phyloP scores from a whole-genome alignment of 2,113 vertebrate species.

The Callocephalon fimbriatum region DNA sequence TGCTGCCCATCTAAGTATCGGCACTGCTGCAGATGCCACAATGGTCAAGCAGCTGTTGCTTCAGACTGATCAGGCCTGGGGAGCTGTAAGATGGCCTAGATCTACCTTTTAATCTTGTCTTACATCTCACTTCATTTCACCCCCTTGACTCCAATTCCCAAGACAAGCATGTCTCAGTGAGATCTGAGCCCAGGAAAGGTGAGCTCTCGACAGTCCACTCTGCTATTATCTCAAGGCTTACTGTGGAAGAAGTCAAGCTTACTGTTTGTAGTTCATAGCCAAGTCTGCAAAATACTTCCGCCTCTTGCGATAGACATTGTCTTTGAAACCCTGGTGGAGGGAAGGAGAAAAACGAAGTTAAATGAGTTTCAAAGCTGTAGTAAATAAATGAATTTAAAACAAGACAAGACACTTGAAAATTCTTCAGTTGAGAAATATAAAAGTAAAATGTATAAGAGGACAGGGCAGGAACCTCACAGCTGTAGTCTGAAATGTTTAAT shows the following conservation, averaged over 20 bases:
- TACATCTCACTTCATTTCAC: neutral
- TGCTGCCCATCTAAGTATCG: neutral
- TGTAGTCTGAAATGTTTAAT: neutral
- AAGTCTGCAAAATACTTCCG: constrained; percentile 97
- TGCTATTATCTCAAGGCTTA: neutral
- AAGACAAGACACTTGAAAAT: neutral
- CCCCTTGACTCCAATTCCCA: neutral
- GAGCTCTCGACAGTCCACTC: neutral
- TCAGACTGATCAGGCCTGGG: neutral
- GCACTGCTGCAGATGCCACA: neutral
- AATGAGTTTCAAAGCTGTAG: neutral
- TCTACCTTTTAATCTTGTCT: neutral
- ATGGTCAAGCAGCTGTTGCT: fast-evolving
- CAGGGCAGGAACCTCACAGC: neutral
- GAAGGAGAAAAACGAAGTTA: neutral
- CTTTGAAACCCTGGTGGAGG: constrained; percentile 91
- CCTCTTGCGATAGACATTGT: constrained; percentile 95
- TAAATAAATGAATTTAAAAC: neutral
- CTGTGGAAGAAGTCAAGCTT: constrained; percentile 66
- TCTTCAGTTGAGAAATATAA: neutral
- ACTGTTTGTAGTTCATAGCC: constrained; percentile 94
- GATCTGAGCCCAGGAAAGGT: neutral
- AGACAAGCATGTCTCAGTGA: neutral
- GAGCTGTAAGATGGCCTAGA: neutral
- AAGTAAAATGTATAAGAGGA: neutral